phyloP scores from a whole-genome alignment of 2,797 vertebrate genomes.

The Manis pentadactyla region DNA sequence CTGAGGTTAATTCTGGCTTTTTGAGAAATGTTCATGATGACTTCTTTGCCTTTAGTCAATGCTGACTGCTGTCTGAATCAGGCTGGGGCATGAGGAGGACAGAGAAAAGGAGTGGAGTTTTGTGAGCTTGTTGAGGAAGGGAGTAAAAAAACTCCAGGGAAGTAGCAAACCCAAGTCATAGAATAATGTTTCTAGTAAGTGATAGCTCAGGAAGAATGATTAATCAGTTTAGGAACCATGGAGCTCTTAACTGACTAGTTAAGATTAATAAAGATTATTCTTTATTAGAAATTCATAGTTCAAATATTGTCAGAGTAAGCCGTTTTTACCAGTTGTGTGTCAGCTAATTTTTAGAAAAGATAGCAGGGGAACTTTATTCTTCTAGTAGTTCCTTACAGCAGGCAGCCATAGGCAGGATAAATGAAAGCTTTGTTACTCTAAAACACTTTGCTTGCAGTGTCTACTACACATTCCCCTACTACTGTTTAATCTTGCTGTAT shows the following conservation, averaged over 20 bases:
- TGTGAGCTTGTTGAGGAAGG: neutral
- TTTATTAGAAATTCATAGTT: conserved; percentile 40
- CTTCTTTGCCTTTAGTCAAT: neutral
- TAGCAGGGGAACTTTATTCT: neutral
- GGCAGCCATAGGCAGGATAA: neutral
- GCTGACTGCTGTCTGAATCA: neutral
- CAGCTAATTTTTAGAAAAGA: conserved; percentile 37
- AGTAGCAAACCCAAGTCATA: neutral
- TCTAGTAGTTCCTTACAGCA: neutral
- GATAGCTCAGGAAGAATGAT: conserved; percentile 14
- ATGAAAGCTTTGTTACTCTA: neutral
- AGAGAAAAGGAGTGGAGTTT: neutral
- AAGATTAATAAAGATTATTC: neutral
- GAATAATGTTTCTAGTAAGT: conserved; percentile 32
- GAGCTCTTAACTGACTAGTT: neutral
- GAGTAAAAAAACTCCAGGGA: conserved; percentile 31
- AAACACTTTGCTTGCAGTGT: neutral
- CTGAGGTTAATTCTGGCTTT: conserved; percentile 36
- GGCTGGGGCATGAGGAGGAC: neutral
- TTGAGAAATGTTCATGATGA: neutral
- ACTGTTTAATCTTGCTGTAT: neutral
- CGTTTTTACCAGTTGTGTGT: conserved; percentile 25
- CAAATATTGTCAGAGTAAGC: conserved; percentile 6
- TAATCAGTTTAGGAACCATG: neutral
- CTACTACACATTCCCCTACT: neutral